Conservation (phyloP, 2,888 invertebrate genomes). For the Nesidiocoris tenuis region DNA sequence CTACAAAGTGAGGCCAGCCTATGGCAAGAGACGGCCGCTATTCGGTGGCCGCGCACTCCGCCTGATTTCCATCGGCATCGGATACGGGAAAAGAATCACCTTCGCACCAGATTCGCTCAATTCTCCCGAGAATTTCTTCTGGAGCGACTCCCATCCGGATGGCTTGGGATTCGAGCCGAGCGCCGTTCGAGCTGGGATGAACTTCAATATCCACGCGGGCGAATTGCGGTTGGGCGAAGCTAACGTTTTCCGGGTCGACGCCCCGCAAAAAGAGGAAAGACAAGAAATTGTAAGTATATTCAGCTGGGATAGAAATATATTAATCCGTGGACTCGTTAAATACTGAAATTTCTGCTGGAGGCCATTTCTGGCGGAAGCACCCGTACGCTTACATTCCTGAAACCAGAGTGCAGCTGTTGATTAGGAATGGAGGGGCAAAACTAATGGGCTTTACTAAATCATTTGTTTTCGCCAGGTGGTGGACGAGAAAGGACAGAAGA, state of each 20-base stretch:
- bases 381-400: no score
- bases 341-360: no score
- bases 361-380: no score
- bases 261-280: conserved; percentile 66
- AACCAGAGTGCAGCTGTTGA: no score
- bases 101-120: conserved; percentile 65
- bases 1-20: conserved; percentile 70
- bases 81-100: conserved; percentile 73
- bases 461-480: conserved; percentile 4
- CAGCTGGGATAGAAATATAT: no score
- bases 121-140: conserved; percentile 64
- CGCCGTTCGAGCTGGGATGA: conserved; percentile 67
- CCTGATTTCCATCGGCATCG: conserved; percentile 68
- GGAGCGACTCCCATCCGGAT: conserved; percentile 74
- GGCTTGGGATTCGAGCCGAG: conserved; percentile 69
- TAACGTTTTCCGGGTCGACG: conserved; percentile 66
- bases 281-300: conserved; percentile 61
- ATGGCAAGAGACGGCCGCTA: conserved; percentile 62
- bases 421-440: no score
- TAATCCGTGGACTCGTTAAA: no score
- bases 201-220: conserved; percentile 63
- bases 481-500: conserved; percentile 34
- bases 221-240: conserved; percentile 66
- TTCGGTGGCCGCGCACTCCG: conserved; percentile 66
- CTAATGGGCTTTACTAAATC: no score